Percentiles rank a stretch among this genome's conserved stretches.
These are phyloP conservation scores for Vollenhovia emeryi DNA, from an alignment of 1,140 invertebrate genomes.

Conservation along the genomic window DNA sequence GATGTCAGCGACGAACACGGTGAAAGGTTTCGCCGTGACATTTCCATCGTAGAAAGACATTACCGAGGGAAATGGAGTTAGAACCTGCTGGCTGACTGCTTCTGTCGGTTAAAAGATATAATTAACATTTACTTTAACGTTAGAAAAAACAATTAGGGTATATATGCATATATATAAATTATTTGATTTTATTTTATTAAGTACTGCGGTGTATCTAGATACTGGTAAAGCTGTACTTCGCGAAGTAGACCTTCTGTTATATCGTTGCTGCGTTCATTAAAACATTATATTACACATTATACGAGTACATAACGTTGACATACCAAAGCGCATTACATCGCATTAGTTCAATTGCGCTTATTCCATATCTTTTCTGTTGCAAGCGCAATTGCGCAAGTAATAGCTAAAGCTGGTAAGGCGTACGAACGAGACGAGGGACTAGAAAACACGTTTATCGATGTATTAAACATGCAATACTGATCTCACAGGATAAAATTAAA, in stretches of 20 bases:
- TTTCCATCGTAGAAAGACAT: slow-evolving; percentile 54
- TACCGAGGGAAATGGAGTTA: slow-evolving; percentile 47
- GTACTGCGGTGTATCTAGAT: neutral
- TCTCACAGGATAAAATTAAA: slow-evolving; percentile 53
- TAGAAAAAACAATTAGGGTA: neutral
- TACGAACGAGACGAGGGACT: slow-evolving; percentile 23
- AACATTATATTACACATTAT: neutral
- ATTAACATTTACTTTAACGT: slow-evolving; percentile 15
- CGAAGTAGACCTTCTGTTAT: neutral
- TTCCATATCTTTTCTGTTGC: slow-evolving; percentile 40
- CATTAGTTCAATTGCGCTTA: slow-evolving; percentile 55
- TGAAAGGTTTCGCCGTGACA: slow-evolving; percentile 58
- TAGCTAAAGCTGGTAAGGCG: slow-evolving; percentile 21
- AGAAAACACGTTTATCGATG: slow-evolving; percentile 43
- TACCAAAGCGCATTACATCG: slow-evolving; percentile 15
- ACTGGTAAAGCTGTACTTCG: neutral
- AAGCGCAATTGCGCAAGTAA: slow-evolving; percentile 42
- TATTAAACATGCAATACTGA: slow-evolving; percentile 48
- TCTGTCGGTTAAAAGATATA: slow-evolving; percentile 24
- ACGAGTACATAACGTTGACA: neutral
- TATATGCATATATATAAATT: neutral
- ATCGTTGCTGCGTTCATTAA: neutral
- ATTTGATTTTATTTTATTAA: neutral
- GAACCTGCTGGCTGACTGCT: slow-evolving; percentile 18
- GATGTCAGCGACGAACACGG: slow-evolving; percentile 46